Percentiles rank a stretch among this genome's conserved stretches.
These are phyloP conservation scores for Pycnonotus jocosus DNA, from an alignment of 2,113 vertebrate species.

Conservation along the genomic window DNA sequence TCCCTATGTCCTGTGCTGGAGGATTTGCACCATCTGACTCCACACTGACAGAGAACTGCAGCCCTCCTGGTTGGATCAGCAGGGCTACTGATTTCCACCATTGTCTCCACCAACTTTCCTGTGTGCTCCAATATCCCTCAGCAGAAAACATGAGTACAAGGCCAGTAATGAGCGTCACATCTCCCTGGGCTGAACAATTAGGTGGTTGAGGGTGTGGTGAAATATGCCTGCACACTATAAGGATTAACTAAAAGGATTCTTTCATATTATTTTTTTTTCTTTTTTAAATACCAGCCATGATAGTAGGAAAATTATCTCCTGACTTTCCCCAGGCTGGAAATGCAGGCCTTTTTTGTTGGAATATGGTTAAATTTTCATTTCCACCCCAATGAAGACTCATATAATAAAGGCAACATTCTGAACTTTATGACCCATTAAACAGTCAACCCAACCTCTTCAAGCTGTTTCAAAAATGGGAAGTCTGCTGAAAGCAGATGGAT, in stretches of 20 bases:
- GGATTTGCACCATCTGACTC: background rate
- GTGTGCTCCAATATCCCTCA: background rate
- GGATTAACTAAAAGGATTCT: background rate
- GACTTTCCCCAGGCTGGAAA: background rate
- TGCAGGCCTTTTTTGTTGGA: background rate
- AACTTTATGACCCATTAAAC: background rate
- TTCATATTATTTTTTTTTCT: background rate
- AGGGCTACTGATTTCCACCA: background rate
- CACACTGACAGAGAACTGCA: background rate
- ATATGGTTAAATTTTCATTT: background rate
- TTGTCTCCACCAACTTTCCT: background rate
- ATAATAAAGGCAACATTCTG: background rate
- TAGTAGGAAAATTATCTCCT: background rate
- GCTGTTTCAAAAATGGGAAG: background rate
- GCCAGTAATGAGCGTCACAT: background rate
- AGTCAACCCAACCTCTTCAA: background rate
- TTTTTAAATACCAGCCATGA: fast-evolving
- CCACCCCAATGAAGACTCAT: background rate
- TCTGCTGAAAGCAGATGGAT: background rate
- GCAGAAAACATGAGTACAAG: background rate
- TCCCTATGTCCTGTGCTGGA: fast-evolving
- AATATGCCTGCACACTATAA: background rate
- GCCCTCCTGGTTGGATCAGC: fast-evolving
- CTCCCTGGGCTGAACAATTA: background rate
- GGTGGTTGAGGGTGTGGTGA: background rate